Evolutionary conservation across 1,140 invertebrate genomes (phyloP).

Genomic region (Apocrypta bakeri): DNA sequence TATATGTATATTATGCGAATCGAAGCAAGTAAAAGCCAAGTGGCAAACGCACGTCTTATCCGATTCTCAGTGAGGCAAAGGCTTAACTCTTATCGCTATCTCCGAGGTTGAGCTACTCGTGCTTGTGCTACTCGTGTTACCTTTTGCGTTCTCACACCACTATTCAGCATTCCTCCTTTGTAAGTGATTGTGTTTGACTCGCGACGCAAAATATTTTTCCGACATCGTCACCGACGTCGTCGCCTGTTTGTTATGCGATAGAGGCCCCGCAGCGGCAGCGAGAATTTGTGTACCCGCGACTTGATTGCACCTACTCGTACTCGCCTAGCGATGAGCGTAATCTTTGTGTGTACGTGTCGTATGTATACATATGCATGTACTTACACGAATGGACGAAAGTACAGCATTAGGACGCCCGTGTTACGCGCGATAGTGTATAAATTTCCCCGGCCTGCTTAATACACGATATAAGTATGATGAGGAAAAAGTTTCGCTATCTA

Average conservation of each 20-base stretch:
- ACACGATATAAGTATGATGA: not conserved
- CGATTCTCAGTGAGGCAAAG: constrained; percentile 32
- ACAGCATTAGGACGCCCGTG: not conserved
- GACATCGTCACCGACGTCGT: not conserved
- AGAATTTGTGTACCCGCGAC: not conserved
- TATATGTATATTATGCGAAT: too few relatives aligned
- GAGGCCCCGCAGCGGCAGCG: not conserved
- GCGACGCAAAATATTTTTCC: constrained; percentile 22
- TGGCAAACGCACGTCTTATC: constrained; percentile 35
- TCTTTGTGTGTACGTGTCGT: not conserved
- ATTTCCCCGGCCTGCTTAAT: not conserved
- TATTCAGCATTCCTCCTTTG: not conserved
- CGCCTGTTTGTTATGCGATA: constrained; percentile 34
- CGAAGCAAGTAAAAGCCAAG: not conserved
- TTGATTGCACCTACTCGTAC: constrained; percentile 15
- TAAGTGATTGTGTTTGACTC: constrained; percentile 41
- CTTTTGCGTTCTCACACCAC: not conserved
- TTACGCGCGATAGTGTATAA: not conserved
- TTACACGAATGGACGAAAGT: not conserved
- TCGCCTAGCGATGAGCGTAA: not conserved
- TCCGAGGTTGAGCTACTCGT: constrained; percentile 16
- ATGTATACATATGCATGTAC: not conserved
- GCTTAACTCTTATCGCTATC: constrained; percentile 53
- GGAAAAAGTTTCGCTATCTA: not conserved
- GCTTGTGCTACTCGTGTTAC: constrained; percentile 49